phyloP scores from a whole-genome alignment of 2,113 vertebrate species.

The Phyllostomus discolor region DNA sequence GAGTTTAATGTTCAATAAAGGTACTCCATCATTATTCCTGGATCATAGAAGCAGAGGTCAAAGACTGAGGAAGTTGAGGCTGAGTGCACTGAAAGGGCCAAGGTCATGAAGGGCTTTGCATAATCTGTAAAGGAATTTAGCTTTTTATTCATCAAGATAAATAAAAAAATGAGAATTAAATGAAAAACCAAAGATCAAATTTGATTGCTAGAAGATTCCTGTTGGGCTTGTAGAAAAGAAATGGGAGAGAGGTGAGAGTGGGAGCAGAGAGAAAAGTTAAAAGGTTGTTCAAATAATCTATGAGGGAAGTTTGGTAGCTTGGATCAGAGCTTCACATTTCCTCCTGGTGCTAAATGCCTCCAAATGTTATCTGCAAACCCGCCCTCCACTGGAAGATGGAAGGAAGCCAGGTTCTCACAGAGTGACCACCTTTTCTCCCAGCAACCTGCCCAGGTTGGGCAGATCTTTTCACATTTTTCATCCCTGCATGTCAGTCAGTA shows the following conservation, averaged over 20 bases:
- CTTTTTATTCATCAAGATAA: background rate
- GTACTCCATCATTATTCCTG: background rate
- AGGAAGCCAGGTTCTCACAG: background rate
- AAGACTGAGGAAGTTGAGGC: background rate
- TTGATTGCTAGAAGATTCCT: background rate
- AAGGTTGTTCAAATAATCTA: background rate
- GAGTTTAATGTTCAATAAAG: background rate
- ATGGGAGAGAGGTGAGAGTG: background rate
- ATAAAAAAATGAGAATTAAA: background rate
- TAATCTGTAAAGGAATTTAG: background rate
- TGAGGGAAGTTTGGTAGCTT: background rate
- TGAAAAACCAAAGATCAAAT: conserved; percentile 8
- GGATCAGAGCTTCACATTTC: background rate
- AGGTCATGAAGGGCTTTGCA: background rate
- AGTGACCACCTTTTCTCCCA: background rate
- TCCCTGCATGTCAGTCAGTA: background rate
- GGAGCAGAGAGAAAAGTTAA: background rate
- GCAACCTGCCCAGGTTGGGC: background rate
- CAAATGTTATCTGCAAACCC: background rate
- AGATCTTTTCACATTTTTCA: background rate
- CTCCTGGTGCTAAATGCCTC: background rate
- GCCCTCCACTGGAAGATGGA: background rate
- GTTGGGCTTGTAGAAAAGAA: background rate
- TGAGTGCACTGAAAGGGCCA: background rate
- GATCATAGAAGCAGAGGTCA: background rate